Base-by-base conservation (phyloP, 2,888 invertebrate species). In the Alcis repandata region DNA sequence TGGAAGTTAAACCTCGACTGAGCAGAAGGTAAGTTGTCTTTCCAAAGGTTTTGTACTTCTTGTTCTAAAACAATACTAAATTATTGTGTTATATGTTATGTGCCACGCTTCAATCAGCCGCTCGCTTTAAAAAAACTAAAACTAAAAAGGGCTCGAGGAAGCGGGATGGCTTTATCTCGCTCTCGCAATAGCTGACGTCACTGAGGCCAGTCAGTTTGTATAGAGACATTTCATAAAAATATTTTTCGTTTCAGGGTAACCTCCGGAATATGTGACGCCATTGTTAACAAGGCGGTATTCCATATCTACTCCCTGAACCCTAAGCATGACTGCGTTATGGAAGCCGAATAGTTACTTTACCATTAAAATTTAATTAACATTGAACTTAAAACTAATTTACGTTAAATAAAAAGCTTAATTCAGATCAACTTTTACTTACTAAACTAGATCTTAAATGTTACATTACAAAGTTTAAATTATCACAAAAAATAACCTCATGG, bases 201-300 rank as follows among this genome's bases (percentile, higher is more conserved):
- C 6, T 3, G 40, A 40, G 40, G 15, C 15, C 40, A 7, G 15
- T 40, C n/a, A 40, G 40, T 40, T 40, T 15, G 40, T 40, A 38
- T 38, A 8, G 15, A 40, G 3, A 1, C 41, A 41, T 41, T 9
- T 17, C 2, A 13, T 19, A 20, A 20, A 11, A 20, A 6, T 20
- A 11, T 20, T 43, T 20, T 52, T 52, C 40, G 43, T 88, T 86
- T 56, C 81, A 93, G 93, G 56, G 88, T 93, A 0, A 92, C 92
- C 0, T 91, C 93, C 1, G 93, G 92, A 1, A 91, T 93, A 72
- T 93, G 93, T 67, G 92, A 93, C 68, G 92, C 93, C 1, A 91
- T 93, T 59, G 92, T 93, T 17, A 93, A 93, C 72, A 92, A 93
- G 69, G 92, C 91, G 3, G 73, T 93, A 1, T 93, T 91, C 69